phyloP scores from a whole-genome alignment of 2,113 vertebrate genomes.

The Cricetomys ansorgei region DNA sequence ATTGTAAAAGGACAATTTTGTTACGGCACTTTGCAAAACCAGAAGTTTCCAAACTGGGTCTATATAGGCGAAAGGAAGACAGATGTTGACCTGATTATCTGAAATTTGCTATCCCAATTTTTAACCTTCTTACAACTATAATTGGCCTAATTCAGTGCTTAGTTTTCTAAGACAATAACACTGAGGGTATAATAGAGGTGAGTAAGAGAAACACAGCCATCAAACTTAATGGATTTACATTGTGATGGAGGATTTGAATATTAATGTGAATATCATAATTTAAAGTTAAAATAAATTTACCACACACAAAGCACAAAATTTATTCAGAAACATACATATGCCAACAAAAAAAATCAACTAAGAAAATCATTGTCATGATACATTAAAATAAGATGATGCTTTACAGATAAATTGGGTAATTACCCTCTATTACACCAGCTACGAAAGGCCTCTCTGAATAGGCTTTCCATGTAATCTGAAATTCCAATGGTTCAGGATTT shows the following conservation, averaged over 20 bases:
- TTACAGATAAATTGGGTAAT: background rate
- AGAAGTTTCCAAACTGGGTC: background rate
- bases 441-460: background rate
- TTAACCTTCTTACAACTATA: background rate
- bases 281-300: background rate
- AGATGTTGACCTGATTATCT: background rate
- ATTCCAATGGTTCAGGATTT: background rate
- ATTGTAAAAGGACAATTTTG: conserved; percentile 21
- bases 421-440: background rate
- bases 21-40: background rate
- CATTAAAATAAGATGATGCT: background rate
- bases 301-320: background rate
- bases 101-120: background rate
- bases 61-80: background rate
- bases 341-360: background rate
- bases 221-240: background rate
- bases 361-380: background rate
- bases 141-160: background rate
- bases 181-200: background rate
- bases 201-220: background rate
- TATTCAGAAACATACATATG: background rate
- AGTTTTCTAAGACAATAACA: background rate
- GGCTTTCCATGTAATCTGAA: background rate
- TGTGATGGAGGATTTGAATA: background rate
- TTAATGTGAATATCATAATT: background rate